Percentiles rank a stretch among this genome's conserved stretches.
Conservation (phyloP, 2,113 vertebrate genomes). For the Prionailurus viverrinus region DNA sequence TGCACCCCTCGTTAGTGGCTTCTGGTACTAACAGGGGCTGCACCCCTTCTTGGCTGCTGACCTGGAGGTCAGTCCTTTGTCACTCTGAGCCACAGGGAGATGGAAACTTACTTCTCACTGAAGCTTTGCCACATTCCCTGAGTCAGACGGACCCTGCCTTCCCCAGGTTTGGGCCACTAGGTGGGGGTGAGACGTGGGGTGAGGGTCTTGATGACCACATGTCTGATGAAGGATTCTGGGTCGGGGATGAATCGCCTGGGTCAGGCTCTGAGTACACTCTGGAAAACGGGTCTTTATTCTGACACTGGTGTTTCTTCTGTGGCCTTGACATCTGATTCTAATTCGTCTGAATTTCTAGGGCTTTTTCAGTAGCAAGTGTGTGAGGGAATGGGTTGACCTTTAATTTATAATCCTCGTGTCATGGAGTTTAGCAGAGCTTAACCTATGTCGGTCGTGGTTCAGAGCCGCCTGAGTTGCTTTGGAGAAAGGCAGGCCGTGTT, state of each 20-base stretch:
- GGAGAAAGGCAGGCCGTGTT: conserved; percentile 49
- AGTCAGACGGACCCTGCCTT: conserved; percentile 78
- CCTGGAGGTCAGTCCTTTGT: conserved; percentile 83
- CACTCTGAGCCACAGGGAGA: conserved; percentile 83
- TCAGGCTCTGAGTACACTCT: conserved; percentile 75
- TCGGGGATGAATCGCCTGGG: conserved; percentile 72
- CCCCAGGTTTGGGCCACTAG: conserved; percentile 74
- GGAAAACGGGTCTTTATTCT: conserved; percentile 81
- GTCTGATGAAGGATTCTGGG: conserved; percentile 78
- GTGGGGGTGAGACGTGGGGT: neutral
- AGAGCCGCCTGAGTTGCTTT: conserved; percentile 39
- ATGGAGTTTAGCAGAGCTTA: conserved; percentile 72
- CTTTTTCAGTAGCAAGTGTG: conserved; percentile 12
- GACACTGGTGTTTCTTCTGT: conserved; percentile 69
- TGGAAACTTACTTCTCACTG: conserved; percentile 80
- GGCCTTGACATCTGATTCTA: conserved; percentile 72
- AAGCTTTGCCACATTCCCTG: conserved; percentile 82
- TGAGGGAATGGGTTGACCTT: conserved; percentile 74
- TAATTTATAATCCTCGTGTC: conserved; percentile 76
- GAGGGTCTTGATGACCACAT: conserved; percentile 75
- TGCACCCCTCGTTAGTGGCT: neutral
- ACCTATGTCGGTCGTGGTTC: conserved; percentile 52
- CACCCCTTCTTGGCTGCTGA: neutral
- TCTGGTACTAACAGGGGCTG: neutral
- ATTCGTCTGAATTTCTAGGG: conserved; percentile 74